Conservation (phyloP, 2,113 vertebrate species). For the Microtus richardsoni region DNA sequence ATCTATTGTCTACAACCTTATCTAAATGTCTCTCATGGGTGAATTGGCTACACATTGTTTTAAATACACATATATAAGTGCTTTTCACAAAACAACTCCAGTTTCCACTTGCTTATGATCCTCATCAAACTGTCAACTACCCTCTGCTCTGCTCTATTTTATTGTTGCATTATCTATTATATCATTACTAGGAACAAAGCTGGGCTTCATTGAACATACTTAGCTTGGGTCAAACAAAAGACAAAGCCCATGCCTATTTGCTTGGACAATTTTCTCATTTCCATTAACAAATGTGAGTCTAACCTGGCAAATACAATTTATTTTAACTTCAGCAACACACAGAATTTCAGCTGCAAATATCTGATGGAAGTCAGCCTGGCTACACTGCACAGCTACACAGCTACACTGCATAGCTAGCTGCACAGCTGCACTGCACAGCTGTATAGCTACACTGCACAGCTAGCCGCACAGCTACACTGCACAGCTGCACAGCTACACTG, state of each 20-base stretch:
- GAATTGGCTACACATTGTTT: not conserved
- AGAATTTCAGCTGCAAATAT: not conserved
- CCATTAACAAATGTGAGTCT: not conserved
- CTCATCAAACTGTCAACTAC: not conserved
- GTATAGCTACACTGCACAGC: not conserved
- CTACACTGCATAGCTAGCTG: not conserved
- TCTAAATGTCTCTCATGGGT: not conserved
- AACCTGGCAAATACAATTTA: not conserved
- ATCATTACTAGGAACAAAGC: not conserved
- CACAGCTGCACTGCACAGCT: not conserved
- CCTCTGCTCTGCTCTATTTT: not conserved
- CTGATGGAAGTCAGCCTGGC: not conserved
- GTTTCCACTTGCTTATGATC: not conserved
- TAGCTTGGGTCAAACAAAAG: slow-evolving; percentile 44
- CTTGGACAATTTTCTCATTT: not conserved
- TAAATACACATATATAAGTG: not conserved
- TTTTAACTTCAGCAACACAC: not conserved
- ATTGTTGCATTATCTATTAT: not conserved
- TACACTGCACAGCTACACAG: not conserved
- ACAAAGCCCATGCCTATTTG: not conserved
- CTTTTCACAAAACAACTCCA: not conserved
- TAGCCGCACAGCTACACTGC: not conserved
- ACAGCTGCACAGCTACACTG: no score
- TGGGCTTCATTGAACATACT: not conserved
- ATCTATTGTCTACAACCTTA: not conserved